These are phyloP conservation scores for Hydractinia echinata DNA, from an alignment of 30 jellyfish, hydroid and myxozoan species.

Conservation along the genomic window DNA sequence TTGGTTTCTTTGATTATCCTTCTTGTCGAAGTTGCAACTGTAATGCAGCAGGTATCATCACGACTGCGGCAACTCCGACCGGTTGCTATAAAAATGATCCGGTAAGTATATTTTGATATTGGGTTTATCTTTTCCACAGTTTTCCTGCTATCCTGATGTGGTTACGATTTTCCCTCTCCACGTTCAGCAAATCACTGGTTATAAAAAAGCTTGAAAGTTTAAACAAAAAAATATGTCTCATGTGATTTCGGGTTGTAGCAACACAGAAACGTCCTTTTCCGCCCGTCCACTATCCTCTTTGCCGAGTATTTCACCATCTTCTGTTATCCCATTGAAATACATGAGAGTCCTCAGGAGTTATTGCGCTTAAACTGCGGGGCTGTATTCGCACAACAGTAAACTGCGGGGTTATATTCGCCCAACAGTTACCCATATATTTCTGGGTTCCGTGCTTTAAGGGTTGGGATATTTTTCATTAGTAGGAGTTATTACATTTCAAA, in stretches of 20 bases:
- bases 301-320: not conserved
- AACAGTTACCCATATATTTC: too few relatives aligned
- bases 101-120: conserved; percentile 27
- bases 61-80: conserved; percentile 29
- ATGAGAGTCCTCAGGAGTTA: too few relatives aligned
- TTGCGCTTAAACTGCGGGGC: too few relatives aligned
- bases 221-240: not conserved
- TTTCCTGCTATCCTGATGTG: too few relatives aligned
- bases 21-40: conserved; percentile 57
- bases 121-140: too few relatives aligned
- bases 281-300: too few relatives aligned
- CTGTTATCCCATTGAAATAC: not conserved
- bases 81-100: conserved; percentile 52
- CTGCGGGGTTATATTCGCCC: too few relatives aligned
- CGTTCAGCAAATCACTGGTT: not conserved
- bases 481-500: too few relatives aligned
- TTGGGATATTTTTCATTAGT: too few relatives aligned
- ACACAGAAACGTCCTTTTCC: not conserved
- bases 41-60: conserved; percentile 58
- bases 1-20: conserved; percentile 60
- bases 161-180: not conserved
- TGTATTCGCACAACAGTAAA: too few relatives aligned
- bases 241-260: not conserved
- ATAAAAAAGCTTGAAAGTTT: not conserved
- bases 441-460: too few relatives aligned